phyloP scores from a whole-genome alignment of 2,113 vertebrate genomes.

The Monopterus albus region DNA sequence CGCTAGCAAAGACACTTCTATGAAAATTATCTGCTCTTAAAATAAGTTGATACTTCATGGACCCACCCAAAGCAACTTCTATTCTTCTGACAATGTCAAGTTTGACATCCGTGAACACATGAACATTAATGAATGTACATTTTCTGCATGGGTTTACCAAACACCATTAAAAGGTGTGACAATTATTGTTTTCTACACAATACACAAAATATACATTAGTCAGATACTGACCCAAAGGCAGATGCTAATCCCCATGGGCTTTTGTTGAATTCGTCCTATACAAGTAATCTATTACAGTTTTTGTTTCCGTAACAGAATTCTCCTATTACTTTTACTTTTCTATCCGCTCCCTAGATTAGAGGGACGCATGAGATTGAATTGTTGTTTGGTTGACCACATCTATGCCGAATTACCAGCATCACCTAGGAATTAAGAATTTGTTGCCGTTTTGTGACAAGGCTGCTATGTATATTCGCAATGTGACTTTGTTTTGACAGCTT shows the following conservation, averaged over 20 bases:
- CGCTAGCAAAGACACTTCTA: no score
- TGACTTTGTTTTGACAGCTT: not conserved
- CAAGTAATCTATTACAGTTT: no score
- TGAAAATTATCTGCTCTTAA: constrained; percentile 7
- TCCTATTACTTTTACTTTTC: not conserved
- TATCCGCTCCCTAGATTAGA: not conserved
- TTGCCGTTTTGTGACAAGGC: not conserved
- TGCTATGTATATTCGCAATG: not conserved
- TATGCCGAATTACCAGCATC: not conserved
- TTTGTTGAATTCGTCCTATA: not conserved
- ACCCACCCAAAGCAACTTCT: constrained; percentile 3
- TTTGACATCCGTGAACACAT: not conserved
- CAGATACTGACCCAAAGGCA: not conserved
- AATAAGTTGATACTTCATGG: not conserved
- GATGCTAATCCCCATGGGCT: no score
- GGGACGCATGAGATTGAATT: not conserved
- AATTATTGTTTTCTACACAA: not conserved
- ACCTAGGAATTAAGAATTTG: accelerated
- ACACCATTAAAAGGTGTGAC: not conserved
- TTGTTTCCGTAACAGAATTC: not conserved
- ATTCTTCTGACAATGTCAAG: not conserved
- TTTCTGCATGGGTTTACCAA: not conserved
- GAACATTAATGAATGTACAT: not conserved
- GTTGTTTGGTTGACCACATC: not conserved
- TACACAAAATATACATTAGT: not conserved